phyloP scores from a whole-genome alignment of 2,113 vertebrate genomes.

The Tetraodon nigroviridis region DNA sequence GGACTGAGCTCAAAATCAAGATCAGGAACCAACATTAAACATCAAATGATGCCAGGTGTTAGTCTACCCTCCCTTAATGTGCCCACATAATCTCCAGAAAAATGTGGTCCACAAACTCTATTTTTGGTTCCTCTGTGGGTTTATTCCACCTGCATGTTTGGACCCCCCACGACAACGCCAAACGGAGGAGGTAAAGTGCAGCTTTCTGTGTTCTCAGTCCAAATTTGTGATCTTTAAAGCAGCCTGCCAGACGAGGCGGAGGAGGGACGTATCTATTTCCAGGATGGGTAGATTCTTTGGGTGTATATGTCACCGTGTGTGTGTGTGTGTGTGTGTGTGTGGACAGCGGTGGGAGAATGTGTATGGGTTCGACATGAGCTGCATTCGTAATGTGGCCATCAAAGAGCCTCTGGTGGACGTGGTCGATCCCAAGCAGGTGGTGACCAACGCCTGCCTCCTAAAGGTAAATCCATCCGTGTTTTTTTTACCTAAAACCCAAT shows the following conservation, averaged over 20 bases:
- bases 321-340: slow-evolving; percentile 13
- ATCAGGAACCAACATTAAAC: slow-evolving; percentile 31
- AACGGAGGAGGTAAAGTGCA: slow-evolving; percentile 35
- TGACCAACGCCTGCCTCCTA: slow-evolving; percentile 94
- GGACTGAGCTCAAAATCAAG: slow-evolving; percentile 35
- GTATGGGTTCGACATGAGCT: slow-evolving; percentile 98
- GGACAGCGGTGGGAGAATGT: slow-evolving; percentile 97
- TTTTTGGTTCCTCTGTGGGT: slow-evolving; percentile 44
- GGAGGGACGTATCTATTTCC: slow-evolving; percentile 59
- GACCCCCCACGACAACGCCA: slow-evolving; percentile 39
- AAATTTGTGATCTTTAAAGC: slow-evolving; percentile 28
- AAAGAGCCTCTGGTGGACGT: slow-evolving; percentile 96
- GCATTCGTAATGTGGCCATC: slow-evolving; percentile 96
- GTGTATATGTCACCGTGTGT: slow-evolving; percentile 11
- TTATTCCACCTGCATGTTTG: slow-evolving; percentile 33
- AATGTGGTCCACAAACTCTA: slow-evolving; percentile 30
- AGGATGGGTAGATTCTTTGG: slow-evolving; percentile 29
- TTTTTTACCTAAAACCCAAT: not conserved
- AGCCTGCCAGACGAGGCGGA: slow-evolving; percentile 55
- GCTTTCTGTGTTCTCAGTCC: slow-evolving; percentile 31
- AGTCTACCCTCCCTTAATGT: slow-evolving; percentile 8
- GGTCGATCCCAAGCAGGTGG: slow-evolving; percentile 96
- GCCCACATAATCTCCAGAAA: slow-evolving; percentile 35
- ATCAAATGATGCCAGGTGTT: slow-evolving; percentile 40
- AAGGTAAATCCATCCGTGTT: slow-evolving; percentile 76